phyloP scores from a whole-genome alignment of 2,113 vertebrate species.

The Panthera tigris region DNA sequence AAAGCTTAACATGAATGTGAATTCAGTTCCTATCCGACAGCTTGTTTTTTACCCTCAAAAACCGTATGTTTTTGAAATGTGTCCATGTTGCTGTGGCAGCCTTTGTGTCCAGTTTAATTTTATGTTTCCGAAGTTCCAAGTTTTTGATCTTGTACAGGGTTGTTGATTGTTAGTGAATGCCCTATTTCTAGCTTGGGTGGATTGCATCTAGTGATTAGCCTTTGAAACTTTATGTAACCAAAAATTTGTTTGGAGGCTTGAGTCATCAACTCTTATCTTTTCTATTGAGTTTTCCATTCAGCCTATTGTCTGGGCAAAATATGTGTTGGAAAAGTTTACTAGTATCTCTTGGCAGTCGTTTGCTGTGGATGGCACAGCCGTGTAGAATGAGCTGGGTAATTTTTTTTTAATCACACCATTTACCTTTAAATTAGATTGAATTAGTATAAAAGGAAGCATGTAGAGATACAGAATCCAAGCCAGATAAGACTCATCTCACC shows the following conservation, averaged over 20 bases:
- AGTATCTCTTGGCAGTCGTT: conserved; percentile 43
- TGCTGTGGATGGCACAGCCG: background rate
- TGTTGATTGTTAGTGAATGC: conserved; percentile 38
- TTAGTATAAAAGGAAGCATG: conserved; percentile 21
- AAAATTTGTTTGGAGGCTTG: conserved; percentile 60
- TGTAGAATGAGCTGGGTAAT: conserved; percentile 31
- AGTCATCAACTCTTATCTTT: conserved; percentile 66
- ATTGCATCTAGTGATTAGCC: conserved; percentile 42
- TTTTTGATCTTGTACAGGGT: background rate
- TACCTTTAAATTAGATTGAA: conserved; percentile 40
- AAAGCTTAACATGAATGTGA: background rate
- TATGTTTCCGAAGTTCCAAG: background rate
- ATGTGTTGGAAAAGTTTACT: conserved; percentile 62
- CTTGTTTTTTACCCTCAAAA: conserved; percentile 22
- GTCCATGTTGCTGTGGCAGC: background rate
- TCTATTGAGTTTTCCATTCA: conserved; percentile 63
- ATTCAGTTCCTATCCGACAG: background rate
- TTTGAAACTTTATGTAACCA: conserved; percentile 56
- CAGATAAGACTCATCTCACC: conserved; percentile 23
- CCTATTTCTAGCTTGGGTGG: conserved; percentile 32
- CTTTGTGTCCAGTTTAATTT: conserved; percentile 27
- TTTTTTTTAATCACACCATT: background rate
- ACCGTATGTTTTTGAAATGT: conserved; percentile 11
- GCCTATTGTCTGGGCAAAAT: conserved; percentile 63
- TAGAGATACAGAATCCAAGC: background rate